Base-by-base conservation (phyloP, 2,888 invertebrate genomes). In the Oegoconia quadripuncta region DNA sequence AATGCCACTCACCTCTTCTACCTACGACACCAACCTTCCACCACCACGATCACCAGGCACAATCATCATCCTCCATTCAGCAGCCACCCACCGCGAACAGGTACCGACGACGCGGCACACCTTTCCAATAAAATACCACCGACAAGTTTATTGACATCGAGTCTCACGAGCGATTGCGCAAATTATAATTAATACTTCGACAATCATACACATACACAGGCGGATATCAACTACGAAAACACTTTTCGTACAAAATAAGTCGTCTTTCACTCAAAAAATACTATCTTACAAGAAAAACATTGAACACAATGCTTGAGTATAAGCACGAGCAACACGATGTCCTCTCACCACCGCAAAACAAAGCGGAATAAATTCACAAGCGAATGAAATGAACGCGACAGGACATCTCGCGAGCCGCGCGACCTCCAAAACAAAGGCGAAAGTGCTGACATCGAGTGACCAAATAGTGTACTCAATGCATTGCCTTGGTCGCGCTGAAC, bases 111-210 rank as follows among this genome's bases (percentile, higher is more conserved):
- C 78, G 81, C 82, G 82, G 79, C 83, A 82, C 86, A 84, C 86
- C 86, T 84, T 83, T 83, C 83, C 79, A 82, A 84, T 84, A 82
- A 84, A 84, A 82, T 80, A 80, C 76, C 80, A 80, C 77, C 79
- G 79, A 79, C 78, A 84, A 84, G 84, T 87, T 86, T 87, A 86
- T 86, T 84, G 86, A 87, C 87, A 86, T 82, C 80, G 64, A 84
- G 71, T 75, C 79, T 69, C 75, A 75, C 70, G 58, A 72, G 71
- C 68, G 64, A 77, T 79, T 81, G 77, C 76, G 77, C 75, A 78
- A 83, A 80, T 70, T n/a, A n/a, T n/a, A n/a, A 59, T 67, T 55
- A 56, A 60, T 70, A 57, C 67, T 64, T 64, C 52, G 52, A 60
- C 54, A 54, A 56, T 58, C 48, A 39, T 65, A 64, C 74, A 75